Base-by-base conservation (phyloP, 1,140 invertebrate species). In the Caerostris extrusa region DNA sequence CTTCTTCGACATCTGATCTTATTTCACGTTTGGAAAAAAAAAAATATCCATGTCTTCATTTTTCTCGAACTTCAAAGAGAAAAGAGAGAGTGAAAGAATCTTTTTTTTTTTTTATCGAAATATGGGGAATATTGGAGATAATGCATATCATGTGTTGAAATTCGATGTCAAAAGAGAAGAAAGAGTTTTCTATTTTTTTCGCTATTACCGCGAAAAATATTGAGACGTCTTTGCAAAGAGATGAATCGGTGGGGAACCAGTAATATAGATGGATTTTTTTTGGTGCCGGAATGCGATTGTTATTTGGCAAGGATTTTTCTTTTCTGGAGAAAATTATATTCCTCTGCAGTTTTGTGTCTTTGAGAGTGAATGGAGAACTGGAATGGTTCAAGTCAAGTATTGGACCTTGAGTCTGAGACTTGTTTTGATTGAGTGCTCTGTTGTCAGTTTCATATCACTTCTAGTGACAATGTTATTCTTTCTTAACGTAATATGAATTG, bases 91-190 rank as follows among this genome's bases (percentile, higher is more conserved):
- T 5, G 71, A 77, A 14, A 17, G 71, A 77, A 53, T 77, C 17
- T 64, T 64, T 3, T 50, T 34, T 50, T 77, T 50, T 77, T 7
- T 77, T 77, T n/a, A n/a, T 53, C 5, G 71, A 77, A 77, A 53
- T 77, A 34, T 14, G 14, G 71, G 50, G 53, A 3, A 34, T 50
- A 12, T 77, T 77, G 71, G 34, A 77, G 8, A 34, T 77, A 77
- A 77, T 77, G 71, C 53, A 77, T 77, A 77, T 77, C 71, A 14
- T 53, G 34, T 12, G 71, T 50, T 77, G 71, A 77, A 77, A 77
- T 77, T 77, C 53, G 71, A 77, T 34, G 71, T 77, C 3, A 34
- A 34, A 6, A 10, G 34, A 77, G 69, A 77, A 8, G 7, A 53
- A 2, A 50, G 71, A 34, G 34, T 34, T 53, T 77, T 53, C 8